These are phyloP conservation scores for Sabatieria punctata DNA, from an alignment of 2,888 invertebrate species.

Conservation along the genomic window DNA sequence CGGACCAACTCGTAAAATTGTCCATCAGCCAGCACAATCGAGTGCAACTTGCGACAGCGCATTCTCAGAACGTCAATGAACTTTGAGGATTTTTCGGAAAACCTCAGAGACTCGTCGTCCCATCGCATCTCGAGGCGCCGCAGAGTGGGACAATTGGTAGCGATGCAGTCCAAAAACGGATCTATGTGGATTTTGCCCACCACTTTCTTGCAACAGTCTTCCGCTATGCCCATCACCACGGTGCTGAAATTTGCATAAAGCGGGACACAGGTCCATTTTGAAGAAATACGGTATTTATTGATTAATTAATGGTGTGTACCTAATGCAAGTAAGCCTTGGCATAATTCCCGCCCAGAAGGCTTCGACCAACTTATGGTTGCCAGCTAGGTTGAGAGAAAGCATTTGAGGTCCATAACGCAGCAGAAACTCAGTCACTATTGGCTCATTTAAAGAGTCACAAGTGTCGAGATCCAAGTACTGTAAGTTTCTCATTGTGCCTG, in stretches of 20 bases:
- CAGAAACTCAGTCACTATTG: conserved; percentile 74
- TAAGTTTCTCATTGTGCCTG: conserved; percentile 54
- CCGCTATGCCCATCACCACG: conserved; percentile 87
- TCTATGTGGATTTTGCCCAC: conserved; percentile 60
- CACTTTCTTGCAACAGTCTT: conserved; percentile 85
- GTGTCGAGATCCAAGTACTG: conserved; percentile 79
- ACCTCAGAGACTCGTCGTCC: conserved; percentile 95
- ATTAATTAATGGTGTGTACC: too few relatives aligned
- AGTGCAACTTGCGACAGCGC: conserved; percentile 75
- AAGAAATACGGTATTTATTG: too few relatives aligned
- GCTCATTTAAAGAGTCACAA: conserved; percentile 85
- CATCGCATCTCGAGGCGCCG: conserved; percentile 85
- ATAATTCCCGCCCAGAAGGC: not conserved
- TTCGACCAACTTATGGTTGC: conserved; percentile 38
- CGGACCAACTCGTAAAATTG: conserved; percentile 97
- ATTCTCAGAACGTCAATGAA: conserved; percentile 92
- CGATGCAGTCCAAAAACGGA: conserved; percentile 91
- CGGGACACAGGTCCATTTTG: too few relatives aligned
- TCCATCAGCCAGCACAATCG: conserved; percentile 87
- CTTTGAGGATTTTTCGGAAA: conserved; percentile 98
- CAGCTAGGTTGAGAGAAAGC: conserved; percentile 59
- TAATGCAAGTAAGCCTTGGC: not conserved
- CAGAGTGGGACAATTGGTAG: conserved; percentile 68
- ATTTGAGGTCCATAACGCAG: conserved; percentile 73
- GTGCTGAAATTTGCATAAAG: too few relatives aligned